Conservation (phyloP, 2,888 invertebrate genomes). For the Carcina quercana region DNA sequence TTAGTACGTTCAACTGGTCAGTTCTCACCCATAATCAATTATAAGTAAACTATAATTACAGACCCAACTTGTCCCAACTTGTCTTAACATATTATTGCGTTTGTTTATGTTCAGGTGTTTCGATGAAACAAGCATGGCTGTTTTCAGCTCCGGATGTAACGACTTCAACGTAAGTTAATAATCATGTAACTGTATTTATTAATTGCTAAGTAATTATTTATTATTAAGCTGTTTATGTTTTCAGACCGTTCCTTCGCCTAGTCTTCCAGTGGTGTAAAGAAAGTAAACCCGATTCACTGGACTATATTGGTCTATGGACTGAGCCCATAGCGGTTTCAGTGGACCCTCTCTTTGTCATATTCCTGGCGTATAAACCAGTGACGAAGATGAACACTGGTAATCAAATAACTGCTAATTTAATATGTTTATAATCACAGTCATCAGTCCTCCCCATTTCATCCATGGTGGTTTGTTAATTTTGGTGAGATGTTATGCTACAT, state of each 20-base stretch:
- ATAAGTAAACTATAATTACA: too few relatives aligned
- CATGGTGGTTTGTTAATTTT: too few relatives aligned
- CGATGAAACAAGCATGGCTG: conserved; percentile 49
- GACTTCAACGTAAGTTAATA: conserved; percentile 36
- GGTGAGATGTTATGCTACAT: too few relatives aligned
- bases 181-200: background rate
- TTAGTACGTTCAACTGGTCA: conserved; percentile 43
- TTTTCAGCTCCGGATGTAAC: conserved; percentile 51
- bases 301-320: conserved; percentile 46
- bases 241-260: conserved; percentile 42
- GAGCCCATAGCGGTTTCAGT: conserved; percentile 48
- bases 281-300: conserved; percentile 23
- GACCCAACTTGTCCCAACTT: too few relatives aligned
- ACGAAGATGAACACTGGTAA: too few relatives aligned
- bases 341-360: conserved; percentile 78
- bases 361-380: conserved; percentile 77
- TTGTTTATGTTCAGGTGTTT: background rate
- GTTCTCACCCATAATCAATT: conserved; percentile 10
- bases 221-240: conserved; percentile 7
- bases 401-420: too few relatives aligned
- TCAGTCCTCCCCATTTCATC: too few relatives aligned
- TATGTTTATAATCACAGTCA: too few relatives aligned
- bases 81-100: too few relatives aligned
- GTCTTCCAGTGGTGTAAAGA: conserved; percentile 40
- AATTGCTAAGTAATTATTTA: background rate